phyloP scores from a whole-genome alignment of 2,113 vertebrate genomes.

The Halichoeres trimaculatus region DNA sequence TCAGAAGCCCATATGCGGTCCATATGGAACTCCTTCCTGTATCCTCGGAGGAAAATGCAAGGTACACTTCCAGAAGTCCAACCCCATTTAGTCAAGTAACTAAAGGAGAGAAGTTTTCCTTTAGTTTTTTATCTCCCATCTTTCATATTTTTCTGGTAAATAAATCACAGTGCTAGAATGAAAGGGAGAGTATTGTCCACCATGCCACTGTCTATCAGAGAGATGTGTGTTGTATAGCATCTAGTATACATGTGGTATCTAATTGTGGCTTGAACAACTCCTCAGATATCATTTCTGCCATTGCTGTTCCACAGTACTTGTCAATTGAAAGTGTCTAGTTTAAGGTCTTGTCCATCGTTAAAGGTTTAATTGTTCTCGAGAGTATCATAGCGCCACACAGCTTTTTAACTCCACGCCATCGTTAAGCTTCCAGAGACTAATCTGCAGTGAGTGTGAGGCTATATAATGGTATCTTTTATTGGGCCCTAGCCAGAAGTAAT shows the following conservation, averaged over 20 bases:
- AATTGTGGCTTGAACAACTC: conserved; percentile 3
- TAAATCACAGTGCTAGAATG: background rate
- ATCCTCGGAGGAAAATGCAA: conserved; percentile 55
- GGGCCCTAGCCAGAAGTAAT: conserved; percentile 69
- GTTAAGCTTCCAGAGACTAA: conserved; percentile 21
- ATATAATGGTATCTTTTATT: conserved; percentile 57
- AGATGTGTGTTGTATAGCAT: too few species aligned
- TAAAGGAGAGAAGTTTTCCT: background rate
- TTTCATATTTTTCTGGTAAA: background rate
- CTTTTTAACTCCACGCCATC: conserved; percentile 40
- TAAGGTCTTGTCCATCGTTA: conserved; percentile 26
- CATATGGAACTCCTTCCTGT: conserved; percentile 76
- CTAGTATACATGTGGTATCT: too few species aligned
- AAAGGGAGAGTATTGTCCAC: background rate
- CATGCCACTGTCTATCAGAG: too few species aligned
- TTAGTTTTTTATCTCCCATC: background rate
- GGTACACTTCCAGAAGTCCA: conserved; percentile 48
- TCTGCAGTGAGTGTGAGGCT: conserved; percentile 38
- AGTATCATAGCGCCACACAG: conserved; percentile 37
- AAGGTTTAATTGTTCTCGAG: conserved; percentile 50
- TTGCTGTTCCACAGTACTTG: conserved; percentile 18
- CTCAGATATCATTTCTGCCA: conserved; percentile 16
- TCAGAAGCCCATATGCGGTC: conserved; percentile 73
- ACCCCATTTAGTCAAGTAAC: conserved; percentile 40
- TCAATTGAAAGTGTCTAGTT: conserved; percentile 40